Percentiles rank a stretch among this genome's conserved stretches.
Conservation (phyloP, 2,113 vertebrate species). For the Gracilinanus agilis region DNA sequence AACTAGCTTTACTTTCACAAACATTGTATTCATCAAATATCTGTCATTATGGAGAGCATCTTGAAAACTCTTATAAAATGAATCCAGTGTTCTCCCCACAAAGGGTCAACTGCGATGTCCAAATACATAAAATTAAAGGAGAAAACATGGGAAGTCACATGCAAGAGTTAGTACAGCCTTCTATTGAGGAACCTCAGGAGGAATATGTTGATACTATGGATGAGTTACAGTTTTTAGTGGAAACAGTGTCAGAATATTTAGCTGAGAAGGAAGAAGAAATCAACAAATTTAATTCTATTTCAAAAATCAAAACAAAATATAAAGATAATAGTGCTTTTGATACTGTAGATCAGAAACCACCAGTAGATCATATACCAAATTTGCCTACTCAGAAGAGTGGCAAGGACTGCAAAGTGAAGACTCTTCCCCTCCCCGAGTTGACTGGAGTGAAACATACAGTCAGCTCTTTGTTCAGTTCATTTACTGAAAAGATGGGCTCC, state of each 20-base stretch:
- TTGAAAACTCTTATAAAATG: conserved; percentile 58
- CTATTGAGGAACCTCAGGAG: conserved; percentile 85
- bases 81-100: conserved; percentile 61
- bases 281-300: conserved; percentile 88
- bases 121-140: conserved; percentile 69
- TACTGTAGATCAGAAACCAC: conserved; percentile 69
- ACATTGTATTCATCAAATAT: conserved; percentile 68
- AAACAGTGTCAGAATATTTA: conserved; percentile 96
- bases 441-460: conserved; percentile 90
- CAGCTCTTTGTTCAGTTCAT: conserved; percentile 89
- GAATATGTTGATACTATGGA: conserved; percentile 90
- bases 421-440: conserved; percentile 82
- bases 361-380: conserved; percentile 68
- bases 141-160: conserved; percentile 60
- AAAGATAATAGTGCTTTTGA: conserved; percentile 73
- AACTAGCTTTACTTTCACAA: conserved; percentile 81
- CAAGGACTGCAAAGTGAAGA: conserved; percentile 62
- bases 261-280: conserved; percentile 97
- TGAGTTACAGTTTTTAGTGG: conserved; percentile 94
- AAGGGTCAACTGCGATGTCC: conserved; percentile 80
- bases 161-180: conserved; percentile 82
- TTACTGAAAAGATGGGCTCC: conserved; percentile 90
- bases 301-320: conserved; percentile 81
- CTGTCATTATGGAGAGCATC: conserved; percentile 65
- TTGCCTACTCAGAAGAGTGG: conserved; percentile 70